These are phyloP conservation scores for Esperia sulphurella DNA, from an alignment of 2,888 invertebrate species.

Conservation along the genomic window DNA sequence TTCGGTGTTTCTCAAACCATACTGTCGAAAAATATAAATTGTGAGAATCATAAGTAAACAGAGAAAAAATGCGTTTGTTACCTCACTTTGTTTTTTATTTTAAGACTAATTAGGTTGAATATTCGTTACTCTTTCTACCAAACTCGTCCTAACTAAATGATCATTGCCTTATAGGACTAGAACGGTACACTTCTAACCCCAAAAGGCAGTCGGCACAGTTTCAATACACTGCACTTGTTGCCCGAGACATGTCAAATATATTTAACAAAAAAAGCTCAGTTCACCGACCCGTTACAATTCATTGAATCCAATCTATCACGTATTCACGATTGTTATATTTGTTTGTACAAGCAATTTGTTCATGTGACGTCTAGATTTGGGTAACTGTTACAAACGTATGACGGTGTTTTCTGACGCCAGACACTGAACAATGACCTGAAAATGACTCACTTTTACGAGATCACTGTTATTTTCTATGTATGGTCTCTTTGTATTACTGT, in stretches of 20 bases:
- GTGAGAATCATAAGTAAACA: too few relatives aligned
- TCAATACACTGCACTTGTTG: slow-evolving; percentile 14
- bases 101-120: too few relatives aligned
- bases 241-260: slow-evolving; percentile 20
- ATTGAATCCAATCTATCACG: slow-evolving; percentile 55
- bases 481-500: slow-evolving; percentile 29
- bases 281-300: slow-evolving; percentile 47
- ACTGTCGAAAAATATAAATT: too few relatives aligned
- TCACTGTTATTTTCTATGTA: slow-evolving; percentile 45
- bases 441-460: slow-evolving; percentile 63
- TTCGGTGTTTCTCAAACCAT: too few relatives aligned
- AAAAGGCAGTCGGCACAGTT: neutral
- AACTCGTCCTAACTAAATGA: too few relatives aligned
- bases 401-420: slow-evolving; percentile 29
- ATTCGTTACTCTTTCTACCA: too few relatives aligned
- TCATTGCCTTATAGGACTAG: too few relatives aligned
- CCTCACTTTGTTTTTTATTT: too few relatives aligned
- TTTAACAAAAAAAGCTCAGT: slow-evolving; percentile 28
- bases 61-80: too few relatives aligned
- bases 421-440: slow-evolving; percentile 63
- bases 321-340: slow-evolving; percentile 40
- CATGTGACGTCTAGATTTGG: slow-evolving; percentile 62
- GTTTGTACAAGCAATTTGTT: slow-evolving; percentile 61
- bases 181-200: neutral
- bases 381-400: slow-evolving; percentile 64